A percentile compares a stretch with the other conserved stretches of the same genome.
Evolutionary conservation across 2,113 vertebrate species (phyloP).

Genomic region (Amphiprion percula): DNA sequence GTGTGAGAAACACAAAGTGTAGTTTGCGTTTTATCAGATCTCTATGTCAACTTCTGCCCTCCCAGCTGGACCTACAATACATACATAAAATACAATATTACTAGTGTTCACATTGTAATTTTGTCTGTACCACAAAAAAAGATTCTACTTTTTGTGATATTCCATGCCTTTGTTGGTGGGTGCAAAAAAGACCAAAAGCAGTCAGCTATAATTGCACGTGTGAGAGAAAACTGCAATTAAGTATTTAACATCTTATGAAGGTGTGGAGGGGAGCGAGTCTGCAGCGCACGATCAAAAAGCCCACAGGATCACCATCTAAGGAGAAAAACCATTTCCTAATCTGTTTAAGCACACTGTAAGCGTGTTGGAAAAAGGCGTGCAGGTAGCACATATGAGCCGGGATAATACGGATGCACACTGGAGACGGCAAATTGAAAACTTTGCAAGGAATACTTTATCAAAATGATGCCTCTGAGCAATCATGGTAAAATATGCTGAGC

Average conservation of each 20-base stretch:
- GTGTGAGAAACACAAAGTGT: slow-evolving; percentile 3
- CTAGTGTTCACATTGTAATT: neutral
- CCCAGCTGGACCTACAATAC: neutral
- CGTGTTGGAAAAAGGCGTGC: neutral
- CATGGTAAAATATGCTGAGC: slow-evolving; percentile 44
- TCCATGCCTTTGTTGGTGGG: slow-evolving; percentile 48
- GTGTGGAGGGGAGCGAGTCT: slow-evolving; percentile 58
- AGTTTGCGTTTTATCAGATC: slow-evolving; percentile 2
- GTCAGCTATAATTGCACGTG: slow-evolving; percentile 70
- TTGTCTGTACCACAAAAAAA: slow-evolving; percentile 41
- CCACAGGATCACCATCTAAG: slow-evolving; percentile 28
- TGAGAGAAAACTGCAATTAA: slow-evolving; percentile 65
- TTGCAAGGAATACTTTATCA: slow-evolving; percentile 37
- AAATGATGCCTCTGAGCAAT: slow-evolving; percentile 36
- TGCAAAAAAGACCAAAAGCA: slow-evolving; percentile 38
- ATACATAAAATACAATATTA: slow-evolving; percentile 3
- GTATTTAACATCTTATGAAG: slow-evolving; percentile 65
- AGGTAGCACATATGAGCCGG: slow-evolving; percentile 15
- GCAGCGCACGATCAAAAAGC: slow-evolving; percentile 53
- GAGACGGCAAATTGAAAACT: slow-evolving; percentile 44
- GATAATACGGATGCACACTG: slow-evolving; percentile 44
- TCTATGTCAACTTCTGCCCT: neutral
- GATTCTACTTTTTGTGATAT: slow-evolving; percentile 35
- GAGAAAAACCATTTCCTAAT: slow-evolving; percentile 41
- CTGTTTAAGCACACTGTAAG: slow-evolving; percentile 45